A percentile compares a stretch with the other conserved stretches of the same genome.
Conservation (phyloP, 2,888 invertebrate genomes). For the Lasioglossum zephyrum region DNA sequence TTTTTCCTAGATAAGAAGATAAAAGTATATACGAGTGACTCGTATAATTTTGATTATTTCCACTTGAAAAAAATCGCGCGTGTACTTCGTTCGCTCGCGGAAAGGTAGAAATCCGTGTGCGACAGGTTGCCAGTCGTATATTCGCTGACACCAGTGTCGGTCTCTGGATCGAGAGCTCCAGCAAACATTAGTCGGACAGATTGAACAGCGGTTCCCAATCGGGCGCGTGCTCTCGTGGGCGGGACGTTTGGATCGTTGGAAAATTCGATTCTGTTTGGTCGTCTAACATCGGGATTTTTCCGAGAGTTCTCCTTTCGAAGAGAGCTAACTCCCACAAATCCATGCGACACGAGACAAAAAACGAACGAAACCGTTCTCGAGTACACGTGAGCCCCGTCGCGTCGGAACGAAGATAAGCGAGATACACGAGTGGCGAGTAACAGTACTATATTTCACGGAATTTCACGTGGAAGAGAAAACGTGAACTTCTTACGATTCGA, state of each 20-base stretch:
- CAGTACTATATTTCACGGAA: conserved; percentile 34
- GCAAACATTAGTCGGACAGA: conserved; percentile 16
- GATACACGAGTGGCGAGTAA: conserved; percentile 29
- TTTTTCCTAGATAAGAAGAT: no score
- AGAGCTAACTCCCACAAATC: conserved; percentile 2
- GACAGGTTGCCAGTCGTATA: conserved; percentile 7
- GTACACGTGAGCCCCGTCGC: conserved; percentile 12
- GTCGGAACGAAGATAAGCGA: conserved; percentile 27
- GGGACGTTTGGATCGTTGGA: background rate
- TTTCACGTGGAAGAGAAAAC: conserved; percentile 40
- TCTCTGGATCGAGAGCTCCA: background rate
- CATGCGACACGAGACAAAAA: background rate
- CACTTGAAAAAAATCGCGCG: background rate
- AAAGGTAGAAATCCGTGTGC: conserved; percentile 5
- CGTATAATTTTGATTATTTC: background rate
- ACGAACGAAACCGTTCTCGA: background rate
- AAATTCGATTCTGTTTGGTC: background rate
- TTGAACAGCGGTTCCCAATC: background rate
- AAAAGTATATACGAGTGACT: no score
- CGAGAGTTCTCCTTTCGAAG: background rate
- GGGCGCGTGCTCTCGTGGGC: background rate
- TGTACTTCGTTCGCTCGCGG: background rate
- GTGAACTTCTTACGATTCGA: conserved; percentile 29
- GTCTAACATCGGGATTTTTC: background rate
- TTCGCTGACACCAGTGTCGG: conserved; percentile 22